phyloP scores from a whole-genome alignment of 2,888 invertebrate species.

The Plagiodera versicolora region DNA sequence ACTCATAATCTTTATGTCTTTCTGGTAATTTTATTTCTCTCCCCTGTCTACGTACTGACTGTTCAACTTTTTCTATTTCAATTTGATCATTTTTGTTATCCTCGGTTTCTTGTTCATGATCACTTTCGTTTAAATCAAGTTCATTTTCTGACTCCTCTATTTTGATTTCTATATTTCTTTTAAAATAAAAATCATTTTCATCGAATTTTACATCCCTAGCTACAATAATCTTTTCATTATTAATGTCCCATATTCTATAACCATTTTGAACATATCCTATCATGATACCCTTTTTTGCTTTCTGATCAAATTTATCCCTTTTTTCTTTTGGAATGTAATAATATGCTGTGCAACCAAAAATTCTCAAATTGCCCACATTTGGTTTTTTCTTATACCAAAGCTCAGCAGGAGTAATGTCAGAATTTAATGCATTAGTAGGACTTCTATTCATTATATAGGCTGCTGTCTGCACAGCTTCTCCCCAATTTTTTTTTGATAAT shows the following conservation, averaged over 20 bases:
- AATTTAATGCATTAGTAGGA: slow-evolving; percentile 1
- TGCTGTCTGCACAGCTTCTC: slow-evolving; percentile 22
- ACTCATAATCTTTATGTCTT: slow-evolving; percentile 12
- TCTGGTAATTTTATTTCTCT: slow-evolving; percentile 4
- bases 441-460: slow-evolving; percentile 18
- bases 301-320: slow-evolving; percentile 25
- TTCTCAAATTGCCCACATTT: slow-evolving; percentile 17
- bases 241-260: slow-evolving; percentile 17
- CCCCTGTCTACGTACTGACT: neutral
- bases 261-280: slow-evolving; percentile 15
- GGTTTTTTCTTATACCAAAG: slow-evolving; percentile 22
- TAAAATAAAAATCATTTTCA: slow-evolving; percentile 16
- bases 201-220: slow-evolving; percentile 17
- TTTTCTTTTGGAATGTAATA: slow-evolving; percentile 17
- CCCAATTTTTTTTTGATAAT: slow-evolving; percentile 21
- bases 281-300: slow-evolving; percentile 14
- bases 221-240: slow-evolving; percentile 8
- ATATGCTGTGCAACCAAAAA: slow-evolving; percentile 22
- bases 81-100: neutral
- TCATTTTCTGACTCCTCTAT: no score
- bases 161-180: neutral
- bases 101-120: neutral
- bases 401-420: slow-evolving; percentile 20
- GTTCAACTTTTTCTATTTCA: neutral
- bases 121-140: slow-evolving; percentile 7